Conservation (phyloP, 1,140 invertebrate species). For the Drosophila ogumai region DNA sequence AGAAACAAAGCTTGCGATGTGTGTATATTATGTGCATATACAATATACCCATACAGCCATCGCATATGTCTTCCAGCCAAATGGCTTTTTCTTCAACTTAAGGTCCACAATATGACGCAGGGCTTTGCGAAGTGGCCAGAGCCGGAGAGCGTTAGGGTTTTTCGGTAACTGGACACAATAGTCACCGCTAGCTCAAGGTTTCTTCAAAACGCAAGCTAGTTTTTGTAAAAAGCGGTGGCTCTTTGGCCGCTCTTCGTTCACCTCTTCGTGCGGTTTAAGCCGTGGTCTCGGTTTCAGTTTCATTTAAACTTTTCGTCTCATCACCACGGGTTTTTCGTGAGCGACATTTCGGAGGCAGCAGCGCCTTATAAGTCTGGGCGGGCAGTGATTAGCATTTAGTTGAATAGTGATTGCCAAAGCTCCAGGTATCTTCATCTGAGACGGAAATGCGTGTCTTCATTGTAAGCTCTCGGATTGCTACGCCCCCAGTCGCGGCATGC, state of each 20-base stretch:
- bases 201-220: slow-evolving; percentile 49
- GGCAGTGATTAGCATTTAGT: slow-evolving; percentile 84
- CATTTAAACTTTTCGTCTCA: slow-evolving; percentile 63
- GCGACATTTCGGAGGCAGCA: slow-evolving; percentile 38
- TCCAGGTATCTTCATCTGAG: slow-evolving; percentile 46
- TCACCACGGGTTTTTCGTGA: slow-evolving; percentile 44
- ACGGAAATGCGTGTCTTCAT: slow-evolving; percentile 76
- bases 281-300: slow-evolving; percentile 48
- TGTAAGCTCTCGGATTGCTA: slow-evolving; percentile 54
- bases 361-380: slow-evolving; percentile 67
- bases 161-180: slow-evolving; percentile 42
- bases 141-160: slow-evolving; percentile 51
- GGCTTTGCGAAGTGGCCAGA: slow-evolving; percentile 30
- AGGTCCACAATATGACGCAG: slow-evolving; percentile 56
- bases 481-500: not conserved
- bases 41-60: slow-evolving; percentile 4
- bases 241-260: slow-evolving; percentile 30
- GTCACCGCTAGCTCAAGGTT: slow-evolving; percentile 68
- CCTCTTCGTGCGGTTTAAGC: slow-evolving; percentile 43
- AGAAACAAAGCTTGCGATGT: slow-evolving; percentile 32
- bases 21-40: slow-evolving; percentile 26
- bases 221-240: slow-evolving; percentile 40
- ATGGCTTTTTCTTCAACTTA: slow-evolving; percentile 10
- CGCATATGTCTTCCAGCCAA: slow-evolving; percentile 66
- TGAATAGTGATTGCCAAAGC: slow-evolving; percentile 74